A percentile compares a stretch with the other conserved stretches of the same genome.
These are phyloP conservation scores for Lepus americanus DNA, from an alignment of 2,113 vertebrate species.

Conservation along the genomic window DNA sequence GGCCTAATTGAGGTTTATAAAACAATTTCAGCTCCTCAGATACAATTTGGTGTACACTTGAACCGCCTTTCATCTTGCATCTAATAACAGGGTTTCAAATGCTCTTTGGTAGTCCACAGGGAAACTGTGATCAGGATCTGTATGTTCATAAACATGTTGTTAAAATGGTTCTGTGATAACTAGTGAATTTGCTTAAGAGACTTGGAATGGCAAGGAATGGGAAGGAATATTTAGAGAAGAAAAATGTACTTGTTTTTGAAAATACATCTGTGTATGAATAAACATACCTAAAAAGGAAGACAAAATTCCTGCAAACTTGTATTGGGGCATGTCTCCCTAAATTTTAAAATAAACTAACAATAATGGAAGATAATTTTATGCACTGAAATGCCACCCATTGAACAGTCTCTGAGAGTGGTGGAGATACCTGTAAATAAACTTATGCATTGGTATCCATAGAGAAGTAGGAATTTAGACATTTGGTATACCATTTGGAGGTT, in stretches of 20 bases:
- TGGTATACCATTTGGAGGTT: background rate
- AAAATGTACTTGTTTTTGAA: conserved; percentile 56
- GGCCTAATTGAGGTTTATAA: conserved; percentile 79
- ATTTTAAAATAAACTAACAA: conserved; percentile 59
- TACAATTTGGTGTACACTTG: conserved; percentile 56
- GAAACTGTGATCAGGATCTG: conserved; percentile 11
- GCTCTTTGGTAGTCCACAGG: conserved; percentile 45
- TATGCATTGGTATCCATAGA: background rate
- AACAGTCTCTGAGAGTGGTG: background rate
- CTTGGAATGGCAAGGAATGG: background rate
- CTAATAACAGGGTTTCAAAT: conserved; percentile 58
- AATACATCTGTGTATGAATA: conserved; percentile 51
- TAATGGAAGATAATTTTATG: conserved; percentile 67
- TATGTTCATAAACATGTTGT: conserved; percentile 52
- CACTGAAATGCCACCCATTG: background rate
- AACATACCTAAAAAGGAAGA: conserved; percentile 41
- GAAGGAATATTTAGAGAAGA: conserved; percentile 62
- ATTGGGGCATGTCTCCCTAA: conserved; percentile 40
- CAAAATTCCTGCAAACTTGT: conserved; percentile 3
- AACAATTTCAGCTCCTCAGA: conserved; percentile 69
- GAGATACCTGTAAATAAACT: conserved; percentile 50
- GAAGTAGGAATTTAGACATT: background rate
- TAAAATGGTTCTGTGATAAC: conserved; percentile 58
- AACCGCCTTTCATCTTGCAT: conserved; percentile 56
- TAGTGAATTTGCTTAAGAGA: conserved; percentile 55